Evolutionary conservation across 2,888 invertebrate species (phyloP).

Genomic region (Belgica antarctica): DNA sequence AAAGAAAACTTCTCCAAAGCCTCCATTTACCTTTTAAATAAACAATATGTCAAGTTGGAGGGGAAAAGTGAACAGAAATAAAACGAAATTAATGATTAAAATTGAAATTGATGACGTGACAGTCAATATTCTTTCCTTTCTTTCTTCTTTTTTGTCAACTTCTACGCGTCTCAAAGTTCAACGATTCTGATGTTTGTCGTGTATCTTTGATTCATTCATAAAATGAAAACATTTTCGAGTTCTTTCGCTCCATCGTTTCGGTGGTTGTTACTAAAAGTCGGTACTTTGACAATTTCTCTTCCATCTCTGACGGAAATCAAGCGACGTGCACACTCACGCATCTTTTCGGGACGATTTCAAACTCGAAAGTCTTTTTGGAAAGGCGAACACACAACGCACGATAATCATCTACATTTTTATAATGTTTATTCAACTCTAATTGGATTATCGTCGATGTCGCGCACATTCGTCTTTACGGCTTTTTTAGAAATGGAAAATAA

Average conservation of each 20-base stretch:
- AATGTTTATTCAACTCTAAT: slow-evolving; percentile 42
- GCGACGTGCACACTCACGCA: slow-evolving; percentile 31
- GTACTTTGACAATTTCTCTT: slow-evolving; percentile 41
- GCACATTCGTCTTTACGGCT: neutral
- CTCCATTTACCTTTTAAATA: slow-evolving; percentile 37
- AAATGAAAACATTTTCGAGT: too few species aligned
- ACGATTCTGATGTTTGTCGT: neutral
- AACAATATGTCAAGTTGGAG: slow-evolving; percentile 31
- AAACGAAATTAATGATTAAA: slow-evolving; percentile 38
- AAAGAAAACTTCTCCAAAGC: too few species aligned
- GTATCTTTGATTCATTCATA: slow-evolving; percentile 30
- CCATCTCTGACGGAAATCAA: neutral
- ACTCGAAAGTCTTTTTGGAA: slow-evolving; percentile 11
- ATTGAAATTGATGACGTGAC: slow-evolving; percentile 44
- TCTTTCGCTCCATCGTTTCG: too few species aligned
- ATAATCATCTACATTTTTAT: slow-evolving; percentile 40
- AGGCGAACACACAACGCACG: slow-evolving; percentile 23
- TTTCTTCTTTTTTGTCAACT: slow-evolving; percentile 23
- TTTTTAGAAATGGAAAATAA: neutral
- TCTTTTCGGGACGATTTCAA: slow-evolving; percentile 29
- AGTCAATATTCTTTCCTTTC: slow-evolving; percentile 29
- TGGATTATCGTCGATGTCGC: slow-evolving; percentile 35
- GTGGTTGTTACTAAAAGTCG: slow-evolving; percentile 31
- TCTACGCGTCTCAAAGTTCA: neutral
- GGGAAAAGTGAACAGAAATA: slow-evolving; percentile 13